Percentiles rank a stretch among this genome's conserved stretches.
Evolutionary conservation across 2,113 vertebrate genomes (phyloP).

Genomic region (Casuarius casuarius): DNA sequence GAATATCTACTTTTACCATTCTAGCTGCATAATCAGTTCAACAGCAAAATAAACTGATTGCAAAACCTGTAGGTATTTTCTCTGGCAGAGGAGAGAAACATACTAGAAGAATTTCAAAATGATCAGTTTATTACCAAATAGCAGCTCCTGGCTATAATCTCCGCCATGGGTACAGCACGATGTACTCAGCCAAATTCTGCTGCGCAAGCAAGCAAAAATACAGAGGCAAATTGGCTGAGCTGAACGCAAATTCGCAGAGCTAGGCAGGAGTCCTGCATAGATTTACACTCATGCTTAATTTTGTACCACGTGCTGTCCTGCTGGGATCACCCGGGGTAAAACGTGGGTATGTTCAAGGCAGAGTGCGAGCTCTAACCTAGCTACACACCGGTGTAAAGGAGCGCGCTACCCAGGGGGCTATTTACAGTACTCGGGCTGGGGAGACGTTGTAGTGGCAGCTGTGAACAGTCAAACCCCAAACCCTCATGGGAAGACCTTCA

Average conservation of each 20-base stretch:
- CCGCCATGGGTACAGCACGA: not conserved
- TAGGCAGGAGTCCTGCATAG: not conserved
- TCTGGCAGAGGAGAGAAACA: not conserved
- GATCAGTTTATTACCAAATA: not conserved
- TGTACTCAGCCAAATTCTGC: not conserved
- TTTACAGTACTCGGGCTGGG: not conserved
- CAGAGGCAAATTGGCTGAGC: not conserved
- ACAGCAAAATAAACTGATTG: not conserved
- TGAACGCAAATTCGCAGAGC: not conserved
- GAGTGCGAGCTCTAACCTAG: not conserved
- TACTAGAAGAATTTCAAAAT: not conserved
- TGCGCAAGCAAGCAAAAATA: not conserved
- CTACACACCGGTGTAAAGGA: not conserved
- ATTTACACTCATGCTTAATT: not conserved
- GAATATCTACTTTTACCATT: not conserved
- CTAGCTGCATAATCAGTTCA: not conserved
- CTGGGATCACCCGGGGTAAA: not conserved
- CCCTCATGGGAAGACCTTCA: slow-evolving; percentile 8
- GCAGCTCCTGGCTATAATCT: not conserved
- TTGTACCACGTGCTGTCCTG: not conserved
- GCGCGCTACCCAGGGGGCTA: not conserved
- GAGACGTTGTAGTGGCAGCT: slow-evolving; percentile 37
- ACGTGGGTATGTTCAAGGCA: not conserved
- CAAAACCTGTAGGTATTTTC: not conserved
- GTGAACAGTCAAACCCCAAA: slow-evolving; percentile 19